Percentiles rank a stretch among this genome's conserved stretches.
phyloP scores from a whole-genome alignment of 2,113 vertebrate genomes.

The Anarrhichthys ocellatus region DNA sequence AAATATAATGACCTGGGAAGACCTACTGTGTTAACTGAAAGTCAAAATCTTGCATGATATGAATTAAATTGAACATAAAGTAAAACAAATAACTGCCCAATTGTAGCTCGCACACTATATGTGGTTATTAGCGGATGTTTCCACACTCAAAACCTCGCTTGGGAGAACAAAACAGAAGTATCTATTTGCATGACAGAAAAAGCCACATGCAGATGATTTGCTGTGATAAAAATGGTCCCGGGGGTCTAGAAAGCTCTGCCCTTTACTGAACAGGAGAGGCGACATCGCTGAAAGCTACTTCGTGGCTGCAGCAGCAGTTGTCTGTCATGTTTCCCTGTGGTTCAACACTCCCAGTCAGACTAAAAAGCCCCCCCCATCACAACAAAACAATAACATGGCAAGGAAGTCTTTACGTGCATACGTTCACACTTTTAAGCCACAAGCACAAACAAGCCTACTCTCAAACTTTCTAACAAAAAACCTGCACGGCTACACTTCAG shows the following conservation, averaged over 20 bases:
- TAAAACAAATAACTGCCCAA: neutral
- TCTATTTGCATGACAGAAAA: conserved; percentile 67
- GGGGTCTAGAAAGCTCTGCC: conserved; percentile 34
- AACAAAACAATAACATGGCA: conserved; percentile 5
- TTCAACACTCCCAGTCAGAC: conserved; percentile 10
- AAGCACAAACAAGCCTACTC: neutral
- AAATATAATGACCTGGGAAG: neutral
- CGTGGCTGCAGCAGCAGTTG: conserved; percentile 28
- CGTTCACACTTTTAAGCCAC: conserved; percentile 17
- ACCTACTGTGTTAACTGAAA: neutral
- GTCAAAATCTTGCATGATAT: neutral
- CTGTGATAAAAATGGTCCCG: conserved; percentile 26
- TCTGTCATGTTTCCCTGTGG: conserved; percentile 34
- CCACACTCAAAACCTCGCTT: neutral
- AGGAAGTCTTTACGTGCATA: conserved; percentile 11
- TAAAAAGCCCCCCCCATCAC: neutral
- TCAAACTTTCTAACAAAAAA: conserved; percentile 27
- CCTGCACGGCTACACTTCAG: conserved; percentile 11
- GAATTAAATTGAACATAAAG: neutral
- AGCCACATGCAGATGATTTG: conserved; percentile 31
- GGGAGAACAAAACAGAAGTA: conserved; percentile 44
- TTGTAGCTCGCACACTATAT: neutral
- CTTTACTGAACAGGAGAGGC: neutral
- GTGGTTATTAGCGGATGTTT: conserved; percentile 16
- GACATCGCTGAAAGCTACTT: conserved; percentile 43